Percentiles rank a stretch among this genome's conserved stretches.
Evolutionary conservation across 2,888 invertebrate species (phyloP).

Genomic region (Drosophila phalerata): DNA sequence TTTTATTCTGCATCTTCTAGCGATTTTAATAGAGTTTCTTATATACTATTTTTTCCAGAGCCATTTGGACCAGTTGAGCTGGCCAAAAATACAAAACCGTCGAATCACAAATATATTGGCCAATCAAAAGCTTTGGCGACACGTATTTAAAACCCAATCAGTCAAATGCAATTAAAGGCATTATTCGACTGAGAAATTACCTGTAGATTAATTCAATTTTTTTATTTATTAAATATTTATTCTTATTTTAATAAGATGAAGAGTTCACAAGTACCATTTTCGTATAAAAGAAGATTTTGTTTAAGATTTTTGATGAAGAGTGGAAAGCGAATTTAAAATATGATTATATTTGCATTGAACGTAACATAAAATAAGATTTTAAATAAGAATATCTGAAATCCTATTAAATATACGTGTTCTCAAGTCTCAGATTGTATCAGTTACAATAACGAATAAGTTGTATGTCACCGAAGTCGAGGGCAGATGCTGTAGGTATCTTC

Average conservation of each 20-base stretch:
- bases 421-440: not conserved
- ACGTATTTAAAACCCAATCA: conserved; percentile 6
- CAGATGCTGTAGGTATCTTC: conserved; percentile 12
- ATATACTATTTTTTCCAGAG: not conserved
- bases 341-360: no score
- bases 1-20: conserved; percentile 8
- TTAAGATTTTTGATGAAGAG: no score
- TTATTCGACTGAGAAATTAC: conserved; percentile 4
- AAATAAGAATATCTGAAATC: no score
- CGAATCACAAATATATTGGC: not conserved
- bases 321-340: no score
- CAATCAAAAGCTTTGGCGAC: conserved; percentile 6
- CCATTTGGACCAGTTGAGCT: conserved; percentile 21
- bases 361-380: no score
- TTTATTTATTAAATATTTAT: not conserved
- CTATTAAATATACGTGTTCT: no score
- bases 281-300: no score
- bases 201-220: not conserved
- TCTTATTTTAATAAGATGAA: not conserved
- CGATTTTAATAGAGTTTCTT: not conserved
- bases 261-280: not conserved
- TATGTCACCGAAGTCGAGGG: not conserved
- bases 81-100: not conserved
- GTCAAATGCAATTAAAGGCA: not conserved
- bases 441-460: not conserved